A percentile compares a stretch with the other conserved stretches of the same genome.
Evolutionary conservation across 2,888 invertebrate genomes (phyloP).

Genomic region (Abrostola triplasia): DNA sequence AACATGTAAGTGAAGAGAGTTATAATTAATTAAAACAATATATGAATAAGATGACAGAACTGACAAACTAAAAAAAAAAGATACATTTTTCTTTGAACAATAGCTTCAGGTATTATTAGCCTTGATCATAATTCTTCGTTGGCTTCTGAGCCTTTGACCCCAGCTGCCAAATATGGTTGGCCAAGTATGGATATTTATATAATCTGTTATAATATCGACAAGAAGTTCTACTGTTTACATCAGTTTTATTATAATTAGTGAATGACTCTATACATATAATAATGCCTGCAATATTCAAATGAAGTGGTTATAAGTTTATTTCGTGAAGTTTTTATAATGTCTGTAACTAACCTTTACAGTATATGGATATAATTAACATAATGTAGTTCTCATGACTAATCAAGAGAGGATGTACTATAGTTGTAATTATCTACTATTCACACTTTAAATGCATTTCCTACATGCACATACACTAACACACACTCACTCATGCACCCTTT

Average conservation of each 20-base stretch:
- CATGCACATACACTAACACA: too few species aligned
- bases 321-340: background rate
- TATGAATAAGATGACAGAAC: too few species aligned
- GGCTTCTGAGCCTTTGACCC: too few species aligned
- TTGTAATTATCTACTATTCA: background rate
- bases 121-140: too few species aligned
- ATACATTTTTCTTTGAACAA: too few species aligned
- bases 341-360: background rate
- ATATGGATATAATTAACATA: background rate
- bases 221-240: background rate
- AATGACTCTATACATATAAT: background rate
- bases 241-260: background rate
- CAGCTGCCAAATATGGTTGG: too few species aligned
- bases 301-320: background rate
- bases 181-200: background rate
- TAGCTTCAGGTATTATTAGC: too few species aligned
- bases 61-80: too few species aligned
- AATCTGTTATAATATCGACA: background rate
- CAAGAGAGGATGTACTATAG: background rate
- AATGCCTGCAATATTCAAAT: background rate
- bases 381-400: slow-evolving; percentile 1
- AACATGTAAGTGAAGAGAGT: too few species aligned
- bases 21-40: too few species aligned
- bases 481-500: too few species aligned
- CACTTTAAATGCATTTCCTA: background rate